These are phyloP conservation scores for Conistra vaccinii DNA, from an alignment of 2,888 invertebrate genomes.

Conservation along the genomic window DNA sequence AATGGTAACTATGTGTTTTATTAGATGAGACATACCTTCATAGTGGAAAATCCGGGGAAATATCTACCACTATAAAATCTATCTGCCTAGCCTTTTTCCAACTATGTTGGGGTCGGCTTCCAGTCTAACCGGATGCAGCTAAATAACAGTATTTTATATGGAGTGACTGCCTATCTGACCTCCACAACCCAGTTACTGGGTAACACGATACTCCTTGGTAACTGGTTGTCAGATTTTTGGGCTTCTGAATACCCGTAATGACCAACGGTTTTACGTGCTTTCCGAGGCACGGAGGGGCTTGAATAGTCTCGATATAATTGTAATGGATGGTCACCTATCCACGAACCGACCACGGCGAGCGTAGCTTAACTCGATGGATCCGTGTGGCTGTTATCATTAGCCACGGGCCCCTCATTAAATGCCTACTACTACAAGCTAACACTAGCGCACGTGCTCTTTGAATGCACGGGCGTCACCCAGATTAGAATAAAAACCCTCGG, in stretches of 20 bases:
- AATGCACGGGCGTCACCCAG: too few species aligned
- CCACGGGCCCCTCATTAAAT: too few species aligned
- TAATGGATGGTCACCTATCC: neutral
- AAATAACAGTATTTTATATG: neutral
- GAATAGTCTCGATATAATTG: too few species aligned
- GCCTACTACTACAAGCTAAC: too few species aligned
- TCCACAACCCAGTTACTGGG: neutral
- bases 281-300: neutral
- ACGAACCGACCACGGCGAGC: neutral
- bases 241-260: neutral
- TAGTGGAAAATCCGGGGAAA: slow-evolving; percentile 5
- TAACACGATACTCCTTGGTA: neutral
- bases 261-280: neutral
- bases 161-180: neutral
- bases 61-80: neutral
- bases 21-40: slow-evolving; percentile 6
- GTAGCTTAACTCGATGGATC: neutral
- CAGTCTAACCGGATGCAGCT: neutral
- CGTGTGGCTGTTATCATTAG: neutral
- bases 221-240: neutral
- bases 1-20: slow-evolving; percentile 17
- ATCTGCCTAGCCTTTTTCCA: neutral
- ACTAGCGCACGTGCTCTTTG: too few species aligned
- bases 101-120: neutral
- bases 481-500: too few species aligned